Base-by-base conservation (phyloP, 1,140 invertebrate species). In the Drosophila pachea region DNA sequence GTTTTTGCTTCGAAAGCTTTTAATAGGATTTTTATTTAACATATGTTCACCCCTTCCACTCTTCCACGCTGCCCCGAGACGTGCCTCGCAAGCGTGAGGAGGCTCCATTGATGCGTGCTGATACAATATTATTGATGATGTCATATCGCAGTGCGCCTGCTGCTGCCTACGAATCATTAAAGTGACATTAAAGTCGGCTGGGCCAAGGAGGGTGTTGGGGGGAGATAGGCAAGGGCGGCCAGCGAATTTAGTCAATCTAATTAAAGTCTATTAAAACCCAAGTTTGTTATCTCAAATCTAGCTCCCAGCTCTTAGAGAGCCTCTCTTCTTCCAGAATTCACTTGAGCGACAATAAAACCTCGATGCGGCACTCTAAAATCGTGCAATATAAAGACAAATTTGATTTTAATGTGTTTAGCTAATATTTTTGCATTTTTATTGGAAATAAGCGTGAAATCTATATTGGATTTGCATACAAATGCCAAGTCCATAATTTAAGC, bases 1-100 rank as follows among this genome's bases (percentile, higher is more conserved):
- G 55, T 52, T 40, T 60, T 66, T 50, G 56, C 66, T 52, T 68
- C 33, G 64, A 76, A 84, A 84, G 81, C 82, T 76, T 45, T 86
- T 86, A 86, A 86, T 86, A 81, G 81, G 82, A 86, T 86, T 86
- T 76, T 67, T 53, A 77, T 75, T 86, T 86, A 77, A 86, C 76
- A 86, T 86, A 72, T 77, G 76, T 77, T 68, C 73, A 45, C 12
- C n/a, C 14, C 60, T n/a, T 49, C 45, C 43, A 22, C 6, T 40
- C 48, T 42, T 56, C 56, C 56, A 11, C 49, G 40, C 32, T 56
- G 32, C 16, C 31, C 14, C 9, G 12, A 53, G 48, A 72, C 68
- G 68, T 74, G 68, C 33, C 38, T 40, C 40, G 14, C 48, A 60
- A 68, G 62, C 74, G 68, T 82, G 63, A 65, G 22, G 22, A 22